Evolutionary conservation across 2,888 invertebrate species (phyloP), one percentile per base, ranked within the genome.

Genomic region (Tachystola acroxantha): DNA sequence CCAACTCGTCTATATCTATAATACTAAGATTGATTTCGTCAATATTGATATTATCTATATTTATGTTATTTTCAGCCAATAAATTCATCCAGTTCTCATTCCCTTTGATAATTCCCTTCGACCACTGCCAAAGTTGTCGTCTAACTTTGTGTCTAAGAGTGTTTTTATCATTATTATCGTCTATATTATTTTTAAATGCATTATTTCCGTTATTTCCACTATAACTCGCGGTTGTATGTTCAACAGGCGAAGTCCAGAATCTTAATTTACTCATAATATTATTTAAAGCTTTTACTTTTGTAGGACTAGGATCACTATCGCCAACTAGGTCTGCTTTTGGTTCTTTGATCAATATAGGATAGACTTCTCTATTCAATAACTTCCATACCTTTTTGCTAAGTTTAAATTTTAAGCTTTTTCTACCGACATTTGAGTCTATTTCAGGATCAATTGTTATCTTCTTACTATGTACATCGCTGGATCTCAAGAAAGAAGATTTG

Each of bases 1-100:
- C 58, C 16, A 66, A 40, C 10, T 51, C 57, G 22, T 69, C 60
- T 24, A 67, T 29, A 35, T 68, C 53, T 31, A 65, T 57, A 0
- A 64, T 42, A 39, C 45, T 55, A 10, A 57, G 52, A 32, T 64
- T 54, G 20, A 67, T 34, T 43, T 54, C 50, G 37, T 65, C 62
- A 31, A 65, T 58, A 19, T 64, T 67, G 13, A 67, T 54, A 30
- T 57, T 60, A 14, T 67, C 62, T 16, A 66, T 43, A 35, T 57
- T 37, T 27, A 66, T 63, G 24, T 53, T 37, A 28, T 65, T 64
- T 9, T 60, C 59, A 32, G 45, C 45, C 16, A 61, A 31, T 19
- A 65, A 39, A 22, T 43, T 30, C 34, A 33, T 49, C 56, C 51
- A 61, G 19, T 52, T 41, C 31, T 47, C 38, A 30, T 57, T 64